Evolutionary conservation across 2,888 invertebrate genomes (phyloP).

Genomic region (Siphonodentalium dalli): DNA sequence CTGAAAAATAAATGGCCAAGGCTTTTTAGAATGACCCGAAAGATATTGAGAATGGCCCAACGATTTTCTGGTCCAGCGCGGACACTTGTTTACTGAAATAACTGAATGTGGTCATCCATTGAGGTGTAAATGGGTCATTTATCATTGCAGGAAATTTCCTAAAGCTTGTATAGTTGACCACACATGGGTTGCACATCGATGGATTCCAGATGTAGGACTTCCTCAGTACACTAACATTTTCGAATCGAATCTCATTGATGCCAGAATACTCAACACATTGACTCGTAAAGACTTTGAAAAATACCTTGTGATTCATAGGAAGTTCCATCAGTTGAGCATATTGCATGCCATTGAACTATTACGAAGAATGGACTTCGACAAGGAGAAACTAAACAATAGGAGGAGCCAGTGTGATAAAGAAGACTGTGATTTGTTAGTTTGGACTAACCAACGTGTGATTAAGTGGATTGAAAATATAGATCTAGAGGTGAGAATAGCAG

Average conservation of each 20-base stretch:
- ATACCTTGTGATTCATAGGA: constrained; percentile 87
- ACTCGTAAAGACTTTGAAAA: constrained; percentile 94
- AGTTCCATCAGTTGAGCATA: constrained; percentile 93
- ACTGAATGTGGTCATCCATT: background rate
- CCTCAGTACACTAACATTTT: constrained; percentile 89
- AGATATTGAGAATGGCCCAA: too few relatives aligned
- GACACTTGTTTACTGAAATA: background rate
- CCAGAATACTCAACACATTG: constrained; percentile 88
- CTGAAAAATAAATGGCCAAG: too few relatives aligned
- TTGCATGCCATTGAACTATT: constrained; percentile 92
- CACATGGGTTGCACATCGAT: constrained; percentile 92
- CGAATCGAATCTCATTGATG: constrained; percentile 88
- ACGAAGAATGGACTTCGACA: constrained; percentile 88
- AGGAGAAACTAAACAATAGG: constrained; percentile 76
- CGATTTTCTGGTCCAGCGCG: too few relatives aligned
- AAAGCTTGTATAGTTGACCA: constrained; percentile 86
- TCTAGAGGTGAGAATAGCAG: constrained; percentile 70
- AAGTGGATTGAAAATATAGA: constrained; percentile 94
- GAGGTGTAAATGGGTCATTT: too few relatives aligned
- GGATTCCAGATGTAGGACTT: constrained; percentile 89
- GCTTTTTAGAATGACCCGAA: too few relatives aligned
- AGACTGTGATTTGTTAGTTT: constrained; percentile 90
- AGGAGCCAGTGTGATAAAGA: constrained; percentile 87
- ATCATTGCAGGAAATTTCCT: constrained; percentile 73
- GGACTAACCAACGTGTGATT: constrained; percentile 94